A percentile compares a stretch with the other conserved stretches of the same genome.
Evolutionary conservation across 2,888 invertebrate species (phyloP).

Genomic region (Andricus quercusramuli): DNA sequence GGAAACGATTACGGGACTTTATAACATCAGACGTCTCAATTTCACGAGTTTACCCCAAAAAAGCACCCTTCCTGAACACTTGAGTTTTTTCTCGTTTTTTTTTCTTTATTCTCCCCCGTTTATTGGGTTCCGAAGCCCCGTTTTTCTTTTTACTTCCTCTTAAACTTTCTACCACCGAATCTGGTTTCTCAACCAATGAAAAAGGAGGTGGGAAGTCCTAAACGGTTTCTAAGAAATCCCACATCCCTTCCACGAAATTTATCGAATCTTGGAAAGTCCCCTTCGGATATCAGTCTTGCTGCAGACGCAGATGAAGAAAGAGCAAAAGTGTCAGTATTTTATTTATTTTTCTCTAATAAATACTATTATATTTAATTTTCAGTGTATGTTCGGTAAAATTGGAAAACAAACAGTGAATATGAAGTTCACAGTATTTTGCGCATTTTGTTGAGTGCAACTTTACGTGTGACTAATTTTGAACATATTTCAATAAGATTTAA

Average conservation of each 20-base stretch:
- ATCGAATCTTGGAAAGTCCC: conserved; percentile 48
- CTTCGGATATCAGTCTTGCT: conserved; percentile 49
- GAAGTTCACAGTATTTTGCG: conserved; percentile 19
- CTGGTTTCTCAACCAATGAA: conserved; percentile 24
- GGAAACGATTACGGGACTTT: conserved; percentile 73
- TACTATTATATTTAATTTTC: too few relatives aligned
- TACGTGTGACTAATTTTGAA: conserved; percentile 27
- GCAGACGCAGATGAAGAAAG: not conserved
- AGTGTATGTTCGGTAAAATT: not conserved
- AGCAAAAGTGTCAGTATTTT: not conserved
- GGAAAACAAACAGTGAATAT: not conserved
- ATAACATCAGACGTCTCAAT: conserved; percentile 76
- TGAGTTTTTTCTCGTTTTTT: conserved; percentile 42
- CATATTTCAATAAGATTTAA: conserved; percentile 42
- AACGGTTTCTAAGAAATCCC: conserved; percentile 13
- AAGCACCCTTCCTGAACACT: conserved; percentile 43
- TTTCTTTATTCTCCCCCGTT: conserved; percentile 21
- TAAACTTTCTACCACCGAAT: conserved; percentile 14
- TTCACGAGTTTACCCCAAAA: conserved; percentile 68
- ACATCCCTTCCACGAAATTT: conserved; percentile 55
- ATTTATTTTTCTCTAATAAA: too few relatives aligned
- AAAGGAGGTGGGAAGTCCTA: conserved; percentile 23
- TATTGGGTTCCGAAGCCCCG: conserved; percentile 37
- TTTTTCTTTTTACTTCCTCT: conserved; percentile 15
- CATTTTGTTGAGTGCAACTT: conserved; percentile 36